Evolutionary conservation across 2,113 vertebrate genomes (phyloP), one percentile per base, ranked within the genome.

Genomic region (Zingel zingel): DNA sequence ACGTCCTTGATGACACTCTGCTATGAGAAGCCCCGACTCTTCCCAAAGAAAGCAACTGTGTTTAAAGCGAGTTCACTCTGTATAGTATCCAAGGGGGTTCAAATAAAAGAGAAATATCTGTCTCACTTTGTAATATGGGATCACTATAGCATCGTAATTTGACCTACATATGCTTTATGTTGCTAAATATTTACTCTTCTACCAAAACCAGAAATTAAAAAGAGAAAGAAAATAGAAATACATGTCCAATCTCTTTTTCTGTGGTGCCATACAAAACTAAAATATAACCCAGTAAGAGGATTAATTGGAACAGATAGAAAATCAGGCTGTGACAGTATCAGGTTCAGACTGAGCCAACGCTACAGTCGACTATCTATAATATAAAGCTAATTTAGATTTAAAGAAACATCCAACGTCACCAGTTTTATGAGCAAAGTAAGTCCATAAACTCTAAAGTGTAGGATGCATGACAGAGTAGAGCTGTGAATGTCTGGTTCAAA

Each of bases 211-310:
- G 47, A 69, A 19, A 83, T 77, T n/a, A 63, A 69, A 74, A 6
- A 45, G 61, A 47, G 30, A 39, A 57, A 19, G 36, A 79, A 21
- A 83, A 43, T 16, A 56, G 39, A 64, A 75, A 76, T 16, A 62
- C 14, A 51, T 48, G 56, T 58, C 59, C 51, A 58, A 66, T 82
- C 65, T 74, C 56, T 70, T 77, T 62, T 87, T 85, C 74, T 89
- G 80, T 76, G 66, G 54, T 61, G 54, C 16, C 47, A 76, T 2
- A 57, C 51, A 70, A 83, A 83, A 54, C 51, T 56, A 64, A 79
- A 89, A 81, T 81, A 85, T 53, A 79, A 83, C 65, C 78, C 58
- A 66, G 47, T 82, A 81, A 85, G 74, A 85, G 80, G 77, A 90
- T 88, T 83, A 83, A 90, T 79, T 56, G 45, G 74, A 85, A 57